These are phyloP conservation scores for Lepidurus arcticus DNA, from an alignment of 1,140 invertebrate genomes.

Conservation along the genomic window DNA sequence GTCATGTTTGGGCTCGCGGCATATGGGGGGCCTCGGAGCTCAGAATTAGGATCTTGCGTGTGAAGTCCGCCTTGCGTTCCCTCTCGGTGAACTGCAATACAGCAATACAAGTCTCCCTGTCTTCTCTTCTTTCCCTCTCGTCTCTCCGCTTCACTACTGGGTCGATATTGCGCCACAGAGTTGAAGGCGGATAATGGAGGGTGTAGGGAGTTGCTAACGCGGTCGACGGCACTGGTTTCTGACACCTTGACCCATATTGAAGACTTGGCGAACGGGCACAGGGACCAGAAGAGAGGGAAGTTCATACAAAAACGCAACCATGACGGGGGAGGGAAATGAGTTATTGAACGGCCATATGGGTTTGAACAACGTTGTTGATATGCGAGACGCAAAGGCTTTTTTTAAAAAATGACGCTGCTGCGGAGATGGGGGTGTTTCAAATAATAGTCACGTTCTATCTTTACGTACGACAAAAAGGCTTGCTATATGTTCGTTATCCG, in stretches of 20 bases:
- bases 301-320: background rate
- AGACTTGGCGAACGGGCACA: background rate
- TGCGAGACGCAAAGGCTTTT: background rate
- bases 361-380: background rate
- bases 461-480: background rate
- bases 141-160: background rate
- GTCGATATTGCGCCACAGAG: slow-evolving; percentile 8
- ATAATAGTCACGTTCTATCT: background rate
- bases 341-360: background rate
- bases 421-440: background rate
- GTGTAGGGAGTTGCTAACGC: background rate
- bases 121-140: background rate
- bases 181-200: slow-evolving; percentile 7
- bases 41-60: background rate
- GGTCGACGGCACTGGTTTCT: slow-evolving; percentile 8
- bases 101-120: background rate
- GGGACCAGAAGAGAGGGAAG: background rate
- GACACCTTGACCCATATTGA: slow-evolving; percentile 21
- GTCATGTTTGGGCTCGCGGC: background rate
- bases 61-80: background rate
- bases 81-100: background rate
- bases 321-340: background rate
- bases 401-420: background rate
- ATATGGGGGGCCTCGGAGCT: background rate
- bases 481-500: background rate